Evolutionary conservation across 2,888 invertebrate genomes (phyloP), one percentile per base, ranked within the genome.

Genomic region (Leptopilina myrica): DNA sequence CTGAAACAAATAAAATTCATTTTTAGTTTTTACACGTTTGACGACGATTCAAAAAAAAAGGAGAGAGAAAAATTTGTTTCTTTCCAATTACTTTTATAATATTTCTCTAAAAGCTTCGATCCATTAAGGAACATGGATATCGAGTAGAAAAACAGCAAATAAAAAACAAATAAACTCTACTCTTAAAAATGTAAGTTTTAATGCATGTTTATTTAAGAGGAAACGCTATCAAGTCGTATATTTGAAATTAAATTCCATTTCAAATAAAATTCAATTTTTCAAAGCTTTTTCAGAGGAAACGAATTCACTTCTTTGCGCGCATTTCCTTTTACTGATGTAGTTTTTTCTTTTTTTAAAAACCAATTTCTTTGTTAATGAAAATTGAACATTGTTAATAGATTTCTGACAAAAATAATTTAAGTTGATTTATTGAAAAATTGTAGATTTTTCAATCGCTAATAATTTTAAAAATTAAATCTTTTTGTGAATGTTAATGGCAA

Each of bases 1-100:
- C 97, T 97, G 95, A 73, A 94, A 94, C 91, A 92, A 65, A 76
- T 80, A 33, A 6, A 20, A 73, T 33, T 0, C 56, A 1, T 5
- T 33, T 56, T n/a, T 33, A 20, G 20, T 20, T 20, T 1, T 20
- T 20, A 20, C 20, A 20, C 20, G 20, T 43, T 14, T 1, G 14
- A n/a, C n/a, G 14, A 12, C 2, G 8, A 33, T 11, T n/a, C 9
- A 8, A 56, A 73, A 69, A 46, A 2, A 12, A 69, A 11, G 26
- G 26, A 69, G 8, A 53, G 49, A 26, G 14, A 49, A 69, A 69
- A 69, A 20, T 5, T 53, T 49, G 62, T 62, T 62, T 62, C 62
- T 62, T 62, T 20, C 20, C 20, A 20, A 62, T 62, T 62, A 62
- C 62, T 53, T 26, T 33, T 33, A 33, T 33, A 53, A 53, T 53